Percentiles rank a stretch among this genome's conserved stretches.
These are phyloP conservation scores for Sebastes glaucus DNA, from an alignment of 2,797 vertebrate genomes.

Conservation along the genomic window DNA sequence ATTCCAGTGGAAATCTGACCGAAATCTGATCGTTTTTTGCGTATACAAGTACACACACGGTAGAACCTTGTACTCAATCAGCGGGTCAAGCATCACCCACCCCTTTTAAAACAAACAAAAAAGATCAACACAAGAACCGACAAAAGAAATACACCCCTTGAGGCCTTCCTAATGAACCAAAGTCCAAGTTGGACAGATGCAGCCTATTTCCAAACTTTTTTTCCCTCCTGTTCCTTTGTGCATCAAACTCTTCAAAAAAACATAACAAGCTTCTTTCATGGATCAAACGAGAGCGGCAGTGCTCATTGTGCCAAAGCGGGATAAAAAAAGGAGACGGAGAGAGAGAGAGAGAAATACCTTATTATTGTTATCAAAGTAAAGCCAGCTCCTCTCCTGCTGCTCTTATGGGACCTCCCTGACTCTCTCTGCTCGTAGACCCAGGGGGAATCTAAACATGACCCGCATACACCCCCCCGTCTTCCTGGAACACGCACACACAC, in stretches of 20 bases:
- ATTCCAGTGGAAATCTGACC: background rate
- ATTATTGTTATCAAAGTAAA: conserved; percentile 83
- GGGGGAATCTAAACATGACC: conserved; percentile 78
- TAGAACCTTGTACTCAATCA: background rate
- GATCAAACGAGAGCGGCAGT: conserved; percentile 71
- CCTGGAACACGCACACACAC: conserved; percentile 45
- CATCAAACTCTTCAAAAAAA: conserved; percentile 69
- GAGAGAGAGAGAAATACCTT: conserved; percentile 66
- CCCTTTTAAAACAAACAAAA: background rate
- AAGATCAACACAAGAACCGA: conserved; percentile 28
- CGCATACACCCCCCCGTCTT: conserved; percentile 41
- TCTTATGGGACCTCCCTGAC: conserved; percentile 74
- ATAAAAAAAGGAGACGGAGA: conserved; percentile 29
- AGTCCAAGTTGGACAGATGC: conserved; percentile 68
- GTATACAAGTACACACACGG: background rate
- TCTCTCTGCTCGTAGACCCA: conserved; percentile 63
- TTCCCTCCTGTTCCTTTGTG: conserved; percentile 55
- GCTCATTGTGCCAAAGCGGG: conserved; percentile 75
- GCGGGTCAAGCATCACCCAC: conserved; percentile 27
- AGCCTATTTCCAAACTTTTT: conserved; percentile 56
- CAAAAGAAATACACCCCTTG: conserved; percentile 35
- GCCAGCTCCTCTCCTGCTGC: conserved; percentile 70
- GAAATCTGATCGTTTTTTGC: background rate
- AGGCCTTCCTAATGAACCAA: conserved; percentile 63
- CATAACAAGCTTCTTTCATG: conserved; percentile 74